Conservation (phyloP, 2,797 vertebrate species). For the Lagorchestes hirsutus region DNA sequence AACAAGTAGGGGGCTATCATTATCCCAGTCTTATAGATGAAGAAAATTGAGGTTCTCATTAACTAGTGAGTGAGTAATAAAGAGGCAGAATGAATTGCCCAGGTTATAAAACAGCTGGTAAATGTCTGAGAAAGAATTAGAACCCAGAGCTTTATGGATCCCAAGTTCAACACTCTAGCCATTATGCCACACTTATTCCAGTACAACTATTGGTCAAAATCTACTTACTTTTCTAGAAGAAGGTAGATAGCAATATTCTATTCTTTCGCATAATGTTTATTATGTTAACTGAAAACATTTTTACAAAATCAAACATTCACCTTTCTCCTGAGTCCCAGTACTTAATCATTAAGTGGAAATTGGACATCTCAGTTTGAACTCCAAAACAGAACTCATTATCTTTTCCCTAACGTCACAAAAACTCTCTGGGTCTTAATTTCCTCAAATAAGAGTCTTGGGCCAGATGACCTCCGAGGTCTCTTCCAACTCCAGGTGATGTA, state of each 20-base stretch:
- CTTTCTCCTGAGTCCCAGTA: neutral
- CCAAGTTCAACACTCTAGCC: too few species aligned
- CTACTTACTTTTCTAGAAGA: neutral
- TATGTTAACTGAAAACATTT: neutral
- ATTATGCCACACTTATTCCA: neutral
- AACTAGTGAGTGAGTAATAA: neutral
- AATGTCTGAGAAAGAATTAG: neutral
- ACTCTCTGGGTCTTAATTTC: neutral
- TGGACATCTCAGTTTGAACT: neutral
- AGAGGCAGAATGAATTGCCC: neutral
- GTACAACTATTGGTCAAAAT: neutral
- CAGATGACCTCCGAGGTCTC: neutral
- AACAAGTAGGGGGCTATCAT: neutral
- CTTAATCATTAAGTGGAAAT: neutral
- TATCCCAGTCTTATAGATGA: neutral
- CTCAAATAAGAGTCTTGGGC: neutral
- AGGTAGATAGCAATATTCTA: neutral
- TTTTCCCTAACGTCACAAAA: neutral
- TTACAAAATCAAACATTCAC: neutral
- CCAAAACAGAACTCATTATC: neutral
- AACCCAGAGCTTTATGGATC: neutral
- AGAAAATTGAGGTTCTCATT: neutral
- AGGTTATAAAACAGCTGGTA: neutral
- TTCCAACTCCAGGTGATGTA: neutral
- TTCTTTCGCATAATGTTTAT: neutral